Base-by-base conservation (phyloP, 2,888 invertebrate genomes). In the Melanophora roralis region DNA sequence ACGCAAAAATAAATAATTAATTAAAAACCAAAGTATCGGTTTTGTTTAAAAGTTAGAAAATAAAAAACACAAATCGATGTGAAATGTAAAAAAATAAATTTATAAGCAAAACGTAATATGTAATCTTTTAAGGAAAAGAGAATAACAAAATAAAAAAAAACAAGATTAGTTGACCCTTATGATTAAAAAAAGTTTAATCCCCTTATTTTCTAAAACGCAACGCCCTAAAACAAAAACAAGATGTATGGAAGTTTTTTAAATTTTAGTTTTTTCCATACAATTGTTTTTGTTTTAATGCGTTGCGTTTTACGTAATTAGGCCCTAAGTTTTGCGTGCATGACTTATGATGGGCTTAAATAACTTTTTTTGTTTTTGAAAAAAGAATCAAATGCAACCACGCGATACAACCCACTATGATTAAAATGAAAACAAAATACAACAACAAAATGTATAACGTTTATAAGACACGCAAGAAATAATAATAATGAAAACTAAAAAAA, bases 371-470 rank as follows among this genome's bases (percentile, higher is more conserved):
- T 47, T 47, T 38, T 49, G 32, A 38, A 60, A 40, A 57, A 60
- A 45, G 27, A 2, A 34, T 49, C 27, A 23, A 55, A 43, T 75
- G 60, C 79, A 76, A 72, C 72, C 76, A 80, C 80, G 72, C 80
- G 51, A 80, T 67, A 40, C 75, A 75, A 71, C 79, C 75, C 75
- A 75, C 59, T 34, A 78, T 60, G 47, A 62, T 68, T 49, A 62
- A 36, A 74, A 65, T 59, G 43, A 67, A 60, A 55, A 47, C 27
- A 45, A 40, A 45, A n/a, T n/a, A 27, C 69, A 72, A 59, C 21
- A 55, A 27, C 27, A 64, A 40, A 71, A 23, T 36, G 59, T 47
- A 47, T 49, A 74, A 74, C 53, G 43, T 23, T 55, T 60, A 34
- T 32, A 60, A 69, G 67, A 67, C 76, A 80, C 64, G 80, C 72